A percentile compares a stretch with the other conserved stretches of the same genome.
These are phyloP conservation scores for Melipona quadrifasciata DNA, from an alignment of 1,140 invertebrate species.

Conservation along the genomic window DNA sequence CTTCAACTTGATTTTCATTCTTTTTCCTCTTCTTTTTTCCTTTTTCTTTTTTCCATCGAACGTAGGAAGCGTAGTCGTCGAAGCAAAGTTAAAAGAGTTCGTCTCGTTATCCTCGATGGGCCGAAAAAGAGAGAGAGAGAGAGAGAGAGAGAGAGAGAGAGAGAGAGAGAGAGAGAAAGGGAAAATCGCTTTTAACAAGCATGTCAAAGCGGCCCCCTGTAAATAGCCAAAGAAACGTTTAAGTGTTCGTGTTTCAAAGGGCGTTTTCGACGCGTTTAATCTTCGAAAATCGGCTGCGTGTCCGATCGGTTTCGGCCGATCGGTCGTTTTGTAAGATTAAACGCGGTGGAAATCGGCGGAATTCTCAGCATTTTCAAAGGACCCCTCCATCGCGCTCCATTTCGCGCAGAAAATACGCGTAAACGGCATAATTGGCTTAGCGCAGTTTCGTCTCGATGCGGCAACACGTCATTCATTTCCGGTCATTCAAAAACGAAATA, in stretches of 20 bases:
- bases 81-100: neutral
- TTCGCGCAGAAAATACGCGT: neutral
- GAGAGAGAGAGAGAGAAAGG: too few relatives aligned
- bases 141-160: neutral
- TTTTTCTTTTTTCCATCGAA: neutral
- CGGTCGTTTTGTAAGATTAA: conserved; percentile 10
- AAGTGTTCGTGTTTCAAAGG: neutral
- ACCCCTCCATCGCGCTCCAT: neutral
- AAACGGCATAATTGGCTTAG: conserved; percentile 35
- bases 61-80: neutral
- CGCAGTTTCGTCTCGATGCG: neutral
- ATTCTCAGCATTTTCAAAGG: neutral
- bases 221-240: conserved; percentile 17
- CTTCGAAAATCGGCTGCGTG: neutral
- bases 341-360: neutral
- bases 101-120: conserved; percentile 11
- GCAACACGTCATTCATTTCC: neutral
- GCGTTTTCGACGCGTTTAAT: conserved; percentile 12
- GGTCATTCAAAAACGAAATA: too few relatives aligned
- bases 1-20: neutral
- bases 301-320: neutral
- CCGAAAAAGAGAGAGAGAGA: neutral
- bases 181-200: conserved; percentile 32
- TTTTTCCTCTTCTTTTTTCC: neutral
- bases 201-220: neutral